A percentile compares a stretch with the other conserved stretches of the same genome.
phyloP scores from a whole-genome alignment of 2,113 vertebrate species.

The Macaca nemestrina region DNA sequence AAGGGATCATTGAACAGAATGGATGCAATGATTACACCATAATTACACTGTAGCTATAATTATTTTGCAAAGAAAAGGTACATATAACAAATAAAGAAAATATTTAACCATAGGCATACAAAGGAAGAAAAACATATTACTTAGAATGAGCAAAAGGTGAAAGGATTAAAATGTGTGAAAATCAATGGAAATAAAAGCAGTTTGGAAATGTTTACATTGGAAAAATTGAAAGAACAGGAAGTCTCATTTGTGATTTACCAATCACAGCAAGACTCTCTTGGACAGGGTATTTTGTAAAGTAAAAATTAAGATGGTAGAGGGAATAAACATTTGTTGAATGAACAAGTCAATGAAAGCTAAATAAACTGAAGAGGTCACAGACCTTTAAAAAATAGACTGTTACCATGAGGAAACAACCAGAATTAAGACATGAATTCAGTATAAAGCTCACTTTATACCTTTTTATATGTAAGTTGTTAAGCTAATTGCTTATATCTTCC shows the following conservation, averaged over 20 bases:
- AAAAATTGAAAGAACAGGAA: conserved; percentile 43
- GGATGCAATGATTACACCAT: conserved; percentile 48
- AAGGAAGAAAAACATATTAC: conserved; percentile 45
- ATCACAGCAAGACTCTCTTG: neutral
- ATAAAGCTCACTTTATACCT: neutral
- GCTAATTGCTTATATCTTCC: neutral
- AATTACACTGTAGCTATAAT: conserved; percentile 47
- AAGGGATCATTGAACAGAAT: conserved; percentile 61
- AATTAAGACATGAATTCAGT: neutral
- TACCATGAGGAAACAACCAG: neutral
- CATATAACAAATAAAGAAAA: conserved; percentile 55
- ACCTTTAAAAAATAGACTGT: neutral
- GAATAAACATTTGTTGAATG: neutral
- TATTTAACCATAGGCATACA: conserved; percentile 45
- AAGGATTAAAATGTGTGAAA: conserved; percentile 39
- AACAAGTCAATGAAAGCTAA: neutral
- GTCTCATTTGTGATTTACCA: neutral
- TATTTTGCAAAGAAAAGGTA: conserved; percentile 62
- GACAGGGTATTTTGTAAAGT: neutral
- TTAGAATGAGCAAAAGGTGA: conserved; percentile 34
- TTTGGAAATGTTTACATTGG: conserved; percentile 30
- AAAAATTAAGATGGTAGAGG: neutral
- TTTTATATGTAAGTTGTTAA: neutral
- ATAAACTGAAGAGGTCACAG: neutral
- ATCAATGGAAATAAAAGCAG: conserved; percentile 38